Conservation (phyloP, 1,140 invertebrate genomes). For the Catajapyx aquilonaris region DNA sequence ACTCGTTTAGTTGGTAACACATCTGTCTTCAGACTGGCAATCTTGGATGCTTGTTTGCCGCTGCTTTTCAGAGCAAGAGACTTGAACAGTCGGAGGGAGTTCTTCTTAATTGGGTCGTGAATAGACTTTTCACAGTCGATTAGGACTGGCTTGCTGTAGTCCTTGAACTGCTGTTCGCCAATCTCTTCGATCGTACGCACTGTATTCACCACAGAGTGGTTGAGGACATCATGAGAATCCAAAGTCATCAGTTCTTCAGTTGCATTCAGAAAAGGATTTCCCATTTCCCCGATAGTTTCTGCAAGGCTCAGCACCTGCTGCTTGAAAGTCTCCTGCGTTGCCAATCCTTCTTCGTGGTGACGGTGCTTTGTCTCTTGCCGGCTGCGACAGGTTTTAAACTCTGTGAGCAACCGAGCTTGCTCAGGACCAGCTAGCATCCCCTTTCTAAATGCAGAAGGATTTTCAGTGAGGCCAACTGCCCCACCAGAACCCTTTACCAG, state of each 20-base stretch:
- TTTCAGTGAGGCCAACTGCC: slow-evolving; percentile 12
- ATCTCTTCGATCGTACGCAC: slow-evolving; percentile 4
- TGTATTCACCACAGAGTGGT: slow-evolving; percentile 6
- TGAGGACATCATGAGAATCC: slow-evolving; percentile 5
- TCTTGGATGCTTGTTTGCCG: not conserved
- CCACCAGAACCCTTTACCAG: slow-evolving; percentile 14
- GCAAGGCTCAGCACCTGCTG: slow-evolving; percentile 6
- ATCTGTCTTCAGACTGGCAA: not conserved
- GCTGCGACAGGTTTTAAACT: too few relatives aligned
- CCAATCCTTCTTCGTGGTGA: not conserved
- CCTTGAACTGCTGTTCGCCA: slow-evolving; percentile 3
- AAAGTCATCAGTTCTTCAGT: slow-evolving; percentile 7
- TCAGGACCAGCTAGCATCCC: slow-evolving; percentile 11
- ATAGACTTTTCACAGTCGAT: not conserved
- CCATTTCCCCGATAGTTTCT: slow-evolving; percentile 8
- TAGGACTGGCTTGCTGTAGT: slow-evolving; percentile 3
- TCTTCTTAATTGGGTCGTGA: not conserved
- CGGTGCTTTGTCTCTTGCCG: too few relatives aligned
- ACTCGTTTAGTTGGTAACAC: not conserved
- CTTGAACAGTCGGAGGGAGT: not conserved
- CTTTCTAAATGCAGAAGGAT: slow-evolving; percentile 11
- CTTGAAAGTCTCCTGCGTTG: slow-evolving; percentile 9
- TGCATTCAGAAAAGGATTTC: slow-evolving; percentile 10
- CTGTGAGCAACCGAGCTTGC: slow-evolving; percentile 1
- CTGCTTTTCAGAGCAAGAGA: not conserved